A percentile compares a stretch with the other conserved stretches of the same genome.
Evolutionary conservation across 2,113 vertebrate species (phyloP).

Genomic region (Microtus oregoni): DNA sequence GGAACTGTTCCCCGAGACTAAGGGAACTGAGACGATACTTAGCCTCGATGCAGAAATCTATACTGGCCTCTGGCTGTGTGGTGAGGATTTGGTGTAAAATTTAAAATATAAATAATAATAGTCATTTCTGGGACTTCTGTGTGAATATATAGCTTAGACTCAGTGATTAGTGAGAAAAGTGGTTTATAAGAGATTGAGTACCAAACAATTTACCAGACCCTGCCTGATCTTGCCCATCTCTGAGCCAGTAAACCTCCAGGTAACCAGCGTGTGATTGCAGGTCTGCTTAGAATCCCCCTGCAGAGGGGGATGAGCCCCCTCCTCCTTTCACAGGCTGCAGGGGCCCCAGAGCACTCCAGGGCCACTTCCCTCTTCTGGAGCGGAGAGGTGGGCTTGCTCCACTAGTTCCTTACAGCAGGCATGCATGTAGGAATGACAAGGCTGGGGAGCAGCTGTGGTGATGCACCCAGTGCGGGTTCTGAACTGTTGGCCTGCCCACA

Average conservation of each 20-base stretch:
- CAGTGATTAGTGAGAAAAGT: no score
- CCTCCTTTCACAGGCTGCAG: conserved; percentile 20
- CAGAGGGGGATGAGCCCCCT: conserved; percentile 19
- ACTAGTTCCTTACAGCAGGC: not conserved
- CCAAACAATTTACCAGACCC: no score
- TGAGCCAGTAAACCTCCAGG: not conserved
- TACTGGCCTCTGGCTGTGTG: not conserved
- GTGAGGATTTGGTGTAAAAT: not conserved
- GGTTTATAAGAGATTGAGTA: not conserved
- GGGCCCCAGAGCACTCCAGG: not conserved
- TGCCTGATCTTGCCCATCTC: not conserved
- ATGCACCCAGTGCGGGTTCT: not conserved
- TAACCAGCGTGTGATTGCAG: conserved; percentile 15
- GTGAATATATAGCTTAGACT: rapidly evolving
- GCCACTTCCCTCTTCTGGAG: not conserved
- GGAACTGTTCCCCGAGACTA: not conserved
- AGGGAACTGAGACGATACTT: no score
- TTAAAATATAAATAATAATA: not conserved
- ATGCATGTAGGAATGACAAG: no score
- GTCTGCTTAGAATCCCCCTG: conserved; percentile 48
- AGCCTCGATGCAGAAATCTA: rapidly evolving
- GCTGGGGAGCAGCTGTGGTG: not conserved
- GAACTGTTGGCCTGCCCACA: rapidly evolving
- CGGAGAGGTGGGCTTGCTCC: not conserved
- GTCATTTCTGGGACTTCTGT: not conserved